Base-by-base conservation (phyloP, 2,113 vertebrate genomes). In the Esox niger region DNA sequence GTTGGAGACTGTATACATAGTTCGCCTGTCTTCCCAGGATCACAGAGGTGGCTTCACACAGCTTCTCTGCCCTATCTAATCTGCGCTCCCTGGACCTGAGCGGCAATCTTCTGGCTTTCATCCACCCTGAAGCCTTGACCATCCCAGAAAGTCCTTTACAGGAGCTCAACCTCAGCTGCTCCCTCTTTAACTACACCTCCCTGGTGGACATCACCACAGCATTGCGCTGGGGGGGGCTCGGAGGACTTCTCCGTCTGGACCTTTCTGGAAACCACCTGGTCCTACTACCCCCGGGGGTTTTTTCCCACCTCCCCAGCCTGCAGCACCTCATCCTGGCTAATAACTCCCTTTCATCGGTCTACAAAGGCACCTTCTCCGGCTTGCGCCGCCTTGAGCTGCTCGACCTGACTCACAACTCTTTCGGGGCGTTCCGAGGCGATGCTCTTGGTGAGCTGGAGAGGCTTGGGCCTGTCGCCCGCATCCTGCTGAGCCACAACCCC, bases 121-220 rank as follows among this genome's bases (percentile, higher is more conserved):
- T 93, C 73, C 90, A 91, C 23, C 91, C 90, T 0, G 87, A 92
- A 31, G 89, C 92, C 11, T 87, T 93, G 67, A 83, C 52, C 10
- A 84, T 91, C 10, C 82, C 84, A 0, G 87, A 87, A 26, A 86
- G 90, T 56, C 88, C 90, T 11, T 88, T 93, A n/a, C 86, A 84
- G 74, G 90, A 90, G 69, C 89, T 93, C 38, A 91, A 89, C 82
- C 87, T 93, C 31, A 91, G 90, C 78, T 62, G 63, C 9, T 81
- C 91, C 0, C 83, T 93, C 10, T 76, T 86, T 82, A 92, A 92
- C 82, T 80, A 79, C 77, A 89, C 84, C 0, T 73, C 88, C 17
- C 71, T 90, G 64, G 81, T 63, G 0, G 87, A 89, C 73, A 70
- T 88, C 27, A 77, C 71, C n/a, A 85, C 85, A 0, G 85, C 89